Base-by-base conservation (phyloP, 2,797 vertebrate genomes). In the Diceros bicornis region DNA sequence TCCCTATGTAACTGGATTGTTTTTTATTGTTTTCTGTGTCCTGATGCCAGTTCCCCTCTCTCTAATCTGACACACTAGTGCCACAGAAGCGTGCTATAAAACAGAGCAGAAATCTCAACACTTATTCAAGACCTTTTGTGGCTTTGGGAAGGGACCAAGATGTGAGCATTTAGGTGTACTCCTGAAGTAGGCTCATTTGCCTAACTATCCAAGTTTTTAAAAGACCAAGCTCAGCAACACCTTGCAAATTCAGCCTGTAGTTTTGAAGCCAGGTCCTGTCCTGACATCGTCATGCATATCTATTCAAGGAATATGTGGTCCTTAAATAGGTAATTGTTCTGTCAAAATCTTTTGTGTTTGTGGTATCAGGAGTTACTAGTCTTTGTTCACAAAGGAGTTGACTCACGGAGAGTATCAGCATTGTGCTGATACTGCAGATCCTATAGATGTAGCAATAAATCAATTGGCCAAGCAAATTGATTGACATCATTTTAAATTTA, bases 21-120 rank as follows among this genome's bases (percentile, higher is more conserved):
- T 95, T 95, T 91, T 77, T 34, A 79, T 74, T 82, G 16, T 57
- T 85, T 55, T 84, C 25, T 12, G 74, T 85, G 71, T 44, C 20
- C 29, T 14, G 6, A 75, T 64, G 75, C 59, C 59, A 52, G 7
- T 88, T 81, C 9, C 47, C 16, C 3, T 68, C 18, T 79, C 7
- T 57, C 20, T 72, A 41, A 20, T 81, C 64, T 64, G n/a, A 50
- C 55, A 89, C 69, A 37, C 5, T 23, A 52, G 62, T 69, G 52
- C 41, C 52, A 44, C 41, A 81, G 44, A 88, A 62, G 44, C 13
- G 66, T 50, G 29, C 52, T 92, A 3, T 52, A 61, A 85, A 91
- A 85, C 32, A 66, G 37, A 92, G 32, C 55, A 61, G 11, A 68
- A 93, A 7, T 87, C 81, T 57, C 11, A 50, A 41, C 16, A 68